Conservation (phyloP, 2,113 vertebrate species). For the Bubalus kerabau region DNA sequence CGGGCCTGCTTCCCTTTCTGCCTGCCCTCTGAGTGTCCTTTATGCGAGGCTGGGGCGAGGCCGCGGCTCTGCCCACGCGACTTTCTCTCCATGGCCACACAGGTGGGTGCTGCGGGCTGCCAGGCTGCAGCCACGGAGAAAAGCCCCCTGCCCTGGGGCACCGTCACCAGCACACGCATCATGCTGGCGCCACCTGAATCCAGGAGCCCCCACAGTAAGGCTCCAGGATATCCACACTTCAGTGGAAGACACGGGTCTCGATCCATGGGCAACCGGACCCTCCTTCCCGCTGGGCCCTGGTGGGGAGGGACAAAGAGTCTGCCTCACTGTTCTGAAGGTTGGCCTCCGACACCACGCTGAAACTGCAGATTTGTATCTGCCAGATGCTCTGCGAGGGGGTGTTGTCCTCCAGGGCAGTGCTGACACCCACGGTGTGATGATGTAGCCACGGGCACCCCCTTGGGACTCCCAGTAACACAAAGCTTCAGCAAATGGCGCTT, state of each 20-base stretch:
- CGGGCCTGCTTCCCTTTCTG: conserved; percentile 82
- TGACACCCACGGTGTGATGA: accelerated
- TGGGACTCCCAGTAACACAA: conserved; percentile 49
- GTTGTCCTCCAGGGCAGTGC: conserved; percentile 56
- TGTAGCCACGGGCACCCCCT: conserved; percentile 14
- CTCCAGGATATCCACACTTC: conserved; percentile 25
- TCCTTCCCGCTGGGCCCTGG: conserved; percentile 58
- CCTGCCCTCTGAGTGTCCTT: conserved; percentile 80
- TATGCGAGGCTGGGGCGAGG: conserved; percentile 79
- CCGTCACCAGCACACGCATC: conserved; percentile 47
- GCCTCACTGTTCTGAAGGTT: conserved; percentile 69
- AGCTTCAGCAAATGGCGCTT: conserved; percentile 40
- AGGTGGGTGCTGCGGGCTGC: conserved; percentile 51
- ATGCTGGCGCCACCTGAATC: background rate
- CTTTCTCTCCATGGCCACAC: conserved; percentile 76
- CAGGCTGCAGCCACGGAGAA: conserved; percentile 41
- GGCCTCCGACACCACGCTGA: conserved; percentile 62
- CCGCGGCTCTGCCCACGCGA: conserved; percentile 69
- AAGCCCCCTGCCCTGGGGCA: conserved; percentile 31
- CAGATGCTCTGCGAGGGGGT: conserved; percentile 54
- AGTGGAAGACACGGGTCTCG: background rate
- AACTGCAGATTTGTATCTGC: conserved; percentile 70
- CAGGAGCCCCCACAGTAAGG: conserved; percentile 52
- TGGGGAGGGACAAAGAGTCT: conserved; percentile 63
- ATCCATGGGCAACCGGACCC: background rate